Evolutionary conservation across 2,888 invertebrate species (phyloP).

Genomic region (Polydrusus cervinus): DNA sequence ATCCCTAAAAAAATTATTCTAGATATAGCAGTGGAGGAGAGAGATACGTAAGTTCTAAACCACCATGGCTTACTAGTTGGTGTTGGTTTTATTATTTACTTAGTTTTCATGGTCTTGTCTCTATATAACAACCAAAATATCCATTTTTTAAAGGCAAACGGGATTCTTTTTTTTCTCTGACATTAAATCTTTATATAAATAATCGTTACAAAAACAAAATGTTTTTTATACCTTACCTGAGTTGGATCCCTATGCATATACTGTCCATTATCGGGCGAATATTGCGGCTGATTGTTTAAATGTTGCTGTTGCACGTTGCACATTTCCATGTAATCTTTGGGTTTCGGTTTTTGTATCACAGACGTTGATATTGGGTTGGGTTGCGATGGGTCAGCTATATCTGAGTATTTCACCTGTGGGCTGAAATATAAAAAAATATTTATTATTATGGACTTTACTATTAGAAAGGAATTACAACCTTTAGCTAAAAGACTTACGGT

Average conservation of each 20-base stretch:
- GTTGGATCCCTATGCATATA: conserved; percentile 63
- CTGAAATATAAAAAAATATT: conserved; percentile 21
- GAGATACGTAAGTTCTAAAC: too few species aligned
- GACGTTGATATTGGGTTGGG: conserved; percentile 57
- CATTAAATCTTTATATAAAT: too few species aligned
- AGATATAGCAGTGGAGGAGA: neutral
- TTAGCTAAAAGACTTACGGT: too few species aligned
- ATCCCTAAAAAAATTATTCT: conserved; percentile 51
- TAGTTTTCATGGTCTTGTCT: too few species aligned
- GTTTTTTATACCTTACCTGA: conserved; percentile 56
- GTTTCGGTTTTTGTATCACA: conserved; percentile 66
- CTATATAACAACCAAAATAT: too few species aligned
- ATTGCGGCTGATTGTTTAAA: conserved; percentile 57
- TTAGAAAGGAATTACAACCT: too few species aligned
- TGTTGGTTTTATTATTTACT: too few species aligned
- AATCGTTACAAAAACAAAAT: too few species aligned
- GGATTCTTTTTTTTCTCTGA: too few species aligned
- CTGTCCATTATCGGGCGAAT: conserved; percentile 58
- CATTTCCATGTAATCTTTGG: conserved; percentile 67
- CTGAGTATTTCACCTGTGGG: conserved; percentile 67
- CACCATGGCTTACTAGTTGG: too few species aligned
- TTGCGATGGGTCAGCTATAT: conserved; percentile 42
- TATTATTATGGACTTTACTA: too few species aligned
- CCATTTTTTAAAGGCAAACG: too few species aligned
- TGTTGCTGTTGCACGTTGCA: conserved; percentile 64